Evolutionary conservation across 2,888 invertebrate species (phyloP).

Genomic region (Sinhomidia bicolor): DNA sequence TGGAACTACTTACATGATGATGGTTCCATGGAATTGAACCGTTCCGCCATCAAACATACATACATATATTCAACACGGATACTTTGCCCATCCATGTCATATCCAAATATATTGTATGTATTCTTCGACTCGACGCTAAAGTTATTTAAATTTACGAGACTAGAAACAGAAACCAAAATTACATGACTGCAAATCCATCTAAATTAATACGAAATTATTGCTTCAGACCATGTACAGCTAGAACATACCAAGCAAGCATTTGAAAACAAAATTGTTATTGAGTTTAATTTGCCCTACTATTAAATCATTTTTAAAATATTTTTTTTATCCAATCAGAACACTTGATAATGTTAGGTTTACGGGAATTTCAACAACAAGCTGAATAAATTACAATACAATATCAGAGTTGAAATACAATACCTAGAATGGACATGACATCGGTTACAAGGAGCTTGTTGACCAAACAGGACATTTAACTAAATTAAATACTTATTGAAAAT

Average conservation of each 20-base stretch:
- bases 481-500: background rate
- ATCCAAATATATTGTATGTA: too few relatives aligned
- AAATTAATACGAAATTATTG: slow-evolving; percentile 61
- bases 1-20: too few relatives aligned
- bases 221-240: background rate
- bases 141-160: slow-evolving; percentile 15
- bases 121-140: background rate
- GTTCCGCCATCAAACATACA: background rate
- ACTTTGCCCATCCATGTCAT: too few relatives aligned
- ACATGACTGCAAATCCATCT: slow-evolving; percentile 40
- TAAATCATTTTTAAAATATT: background rate
- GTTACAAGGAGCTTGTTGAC: slow-evolving; percentile 8
- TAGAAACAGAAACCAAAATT: slow-evolving; percentile 20
- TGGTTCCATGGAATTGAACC: slow-evolving; percentile 20
- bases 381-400: background rate
- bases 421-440: background rate
- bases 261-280: slow-evolving; percentile 5
- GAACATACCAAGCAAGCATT: background rate
- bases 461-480: background rate
- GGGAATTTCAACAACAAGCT: background rate
- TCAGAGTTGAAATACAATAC: too few relatives aligned
- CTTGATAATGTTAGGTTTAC: background rate
- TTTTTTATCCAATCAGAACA: background rate
- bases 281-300: background rate
- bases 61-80: background rate